Conservation (phyloP, 2,888 invertebrate genomes). For the Cantharis nigra region DNA sequence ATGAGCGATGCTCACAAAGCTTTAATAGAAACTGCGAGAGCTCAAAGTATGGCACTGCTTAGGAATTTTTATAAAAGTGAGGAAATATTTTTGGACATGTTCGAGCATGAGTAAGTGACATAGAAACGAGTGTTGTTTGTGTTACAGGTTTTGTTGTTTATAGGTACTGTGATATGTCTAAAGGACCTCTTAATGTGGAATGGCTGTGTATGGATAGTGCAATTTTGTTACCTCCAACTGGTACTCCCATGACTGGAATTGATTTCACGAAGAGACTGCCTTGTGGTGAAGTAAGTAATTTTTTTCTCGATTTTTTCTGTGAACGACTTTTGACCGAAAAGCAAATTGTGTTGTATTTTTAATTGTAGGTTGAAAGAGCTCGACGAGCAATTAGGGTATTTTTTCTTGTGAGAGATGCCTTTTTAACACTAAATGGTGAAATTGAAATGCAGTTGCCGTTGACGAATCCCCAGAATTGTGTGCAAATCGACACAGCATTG, state of each 20-base stretch:
- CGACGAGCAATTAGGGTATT: constrained; percentile 90
- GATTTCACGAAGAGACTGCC: constrained; percentile 92
- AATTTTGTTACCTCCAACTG: constrained; percentile 91
- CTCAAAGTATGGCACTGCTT: constrained; percentile 82
- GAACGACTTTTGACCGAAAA: background rate
- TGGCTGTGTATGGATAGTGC: constrained; percentile 97
- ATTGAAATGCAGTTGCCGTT: constrained; percentile 86
- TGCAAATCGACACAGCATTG: constrained; percentile 91
- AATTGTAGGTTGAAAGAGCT: constrained; percentile 77
- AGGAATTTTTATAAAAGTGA: constrained; percentile 96
- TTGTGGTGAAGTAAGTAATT: constrained; percentile 85
- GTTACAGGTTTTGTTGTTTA: constrained; percentile 19
- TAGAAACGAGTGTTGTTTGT: background rate
- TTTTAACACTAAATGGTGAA: constrained; percentile 79
- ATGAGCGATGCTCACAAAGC: constrained; percentile 72
- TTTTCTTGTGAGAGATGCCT: constrained; percentile 83
- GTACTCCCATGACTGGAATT: constrained; percentile 95
- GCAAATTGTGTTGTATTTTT: background rate
- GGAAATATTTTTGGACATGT: constrained; percentile 97
- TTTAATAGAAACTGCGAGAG: constrained; percentile 71
- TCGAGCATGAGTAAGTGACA: constrained; percentile 85
- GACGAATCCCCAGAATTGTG: constrained; percentile 84
- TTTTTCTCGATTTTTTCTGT: background rate
- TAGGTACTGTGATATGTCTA: constrained; percentile 87
- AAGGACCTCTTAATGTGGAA: constrained; percentile 85